Base-by-base conservation (phyloP, 2,797 vertebrate genomes). In the Geotrypetes seraphini region DNA sequence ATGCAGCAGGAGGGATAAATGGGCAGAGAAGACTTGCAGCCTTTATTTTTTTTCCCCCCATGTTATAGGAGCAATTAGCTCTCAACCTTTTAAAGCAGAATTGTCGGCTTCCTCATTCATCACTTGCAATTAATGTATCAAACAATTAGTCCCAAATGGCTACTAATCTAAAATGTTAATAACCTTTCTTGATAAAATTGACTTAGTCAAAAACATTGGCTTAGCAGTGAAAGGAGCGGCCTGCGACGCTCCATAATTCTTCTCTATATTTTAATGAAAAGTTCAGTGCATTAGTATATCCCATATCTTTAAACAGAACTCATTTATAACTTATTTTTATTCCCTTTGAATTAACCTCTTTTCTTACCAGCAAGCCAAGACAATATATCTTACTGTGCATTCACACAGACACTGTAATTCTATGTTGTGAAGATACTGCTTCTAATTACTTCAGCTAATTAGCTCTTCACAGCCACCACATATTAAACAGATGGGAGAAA, bases 361-460 rank as follows among this genome's bases (percentile, higher is more conserved):
- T 6, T 22, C 8, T 17, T 3, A n/a, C 7, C 40, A 12, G 31
- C 41, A 44, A 16, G 40, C n/a, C 25, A 5, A 3, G 19, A 28
- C 2, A 49, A 27, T 29, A 12, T 13, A 39, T 54, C 63, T 53
- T 43, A 12, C 36, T 3, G 1, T 5, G 45, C 40, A 55, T 37
- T 18, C 63, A 31, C 57, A 29, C 19, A 41, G 36, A 47, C 53
- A 13, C 42, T 45, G 44, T 16, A 37, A 28, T 55, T 53, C 64
- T 8, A 10, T 33, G 21, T 49, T 50, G 47, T 13, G 43, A 64
- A 73, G 63, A 53, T 43, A 12, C 48, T 48, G 22, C 46, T 42
- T 34, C 70, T 78, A 77, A 84, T 79, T 71, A 69, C 55, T 62
- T 36, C 39, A 10, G 50, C 51, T 75, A 75, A 82, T 80, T 75